phyloP scores from a whole-genome alignment of 2,797 vertebrate species.

The Channallabes apus region DNA sequence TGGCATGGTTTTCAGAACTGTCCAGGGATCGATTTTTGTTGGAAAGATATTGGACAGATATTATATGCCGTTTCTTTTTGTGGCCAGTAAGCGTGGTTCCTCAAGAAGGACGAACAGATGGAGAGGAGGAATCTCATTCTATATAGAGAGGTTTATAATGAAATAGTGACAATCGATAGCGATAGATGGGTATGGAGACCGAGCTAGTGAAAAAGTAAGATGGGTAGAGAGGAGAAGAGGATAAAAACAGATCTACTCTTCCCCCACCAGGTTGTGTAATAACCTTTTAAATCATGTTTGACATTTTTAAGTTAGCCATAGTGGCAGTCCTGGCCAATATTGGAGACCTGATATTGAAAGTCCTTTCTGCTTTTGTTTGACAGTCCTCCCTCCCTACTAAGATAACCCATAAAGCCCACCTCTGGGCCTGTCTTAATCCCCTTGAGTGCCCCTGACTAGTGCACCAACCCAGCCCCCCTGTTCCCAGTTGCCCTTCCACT shows the following conservation, averaged over 20 bases:
- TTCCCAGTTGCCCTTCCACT: constrained; percentile 67
- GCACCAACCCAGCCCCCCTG: constrained; percentile 60
- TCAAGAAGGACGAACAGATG: constrained; percentile 47
- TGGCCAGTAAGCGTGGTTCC: constrained; percentile 28
- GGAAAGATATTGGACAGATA: constrained; percentile 45
- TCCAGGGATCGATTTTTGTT: constrained; percentile 52
- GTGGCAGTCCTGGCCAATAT: constrained; percentile 77
- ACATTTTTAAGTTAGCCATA: constrained; percentile 83
- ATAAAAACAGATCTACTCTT: constrained; percentile 48
- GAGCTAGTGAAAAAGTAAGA: constrained; percentile 17
- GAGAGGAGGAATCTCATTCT: constrained; percentile 51
- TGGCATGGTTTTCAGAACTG: constrained; percentile 43
- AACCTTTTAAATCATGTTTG: constrained; percentile 90
- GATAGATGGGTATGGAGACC: constrained; percentile 26
- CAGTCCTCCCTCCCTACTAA: constrained; percentile 64
- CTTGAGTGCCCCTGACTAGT: constrained; percentile 49
- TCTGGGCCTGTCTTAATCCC: constrained; percentile 36
- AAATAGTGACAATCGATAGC: constrained; percentile 59
- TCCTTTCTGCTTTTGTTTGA: constrained; percentile 82
- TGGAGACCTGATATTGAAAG: constrained; percentile 80
- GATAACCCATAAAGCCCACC: constrained; percentile 64
- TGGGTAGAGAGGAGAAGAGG: constrained; percentile 13
- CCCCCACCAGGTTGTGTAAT: constrained; percentile 74
- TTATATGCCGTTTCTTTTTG: constrained; percentile 41
- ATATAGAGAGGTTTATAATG: constrained; percentile 59